A percentile compares a stretch with the other conserved stretches of the same genome.
These are phyloP conservation scores for Megalopta genalis DNA, from an alignment of 1,140 invertebrate genomes.

Conservation along the genomic window DNA sequence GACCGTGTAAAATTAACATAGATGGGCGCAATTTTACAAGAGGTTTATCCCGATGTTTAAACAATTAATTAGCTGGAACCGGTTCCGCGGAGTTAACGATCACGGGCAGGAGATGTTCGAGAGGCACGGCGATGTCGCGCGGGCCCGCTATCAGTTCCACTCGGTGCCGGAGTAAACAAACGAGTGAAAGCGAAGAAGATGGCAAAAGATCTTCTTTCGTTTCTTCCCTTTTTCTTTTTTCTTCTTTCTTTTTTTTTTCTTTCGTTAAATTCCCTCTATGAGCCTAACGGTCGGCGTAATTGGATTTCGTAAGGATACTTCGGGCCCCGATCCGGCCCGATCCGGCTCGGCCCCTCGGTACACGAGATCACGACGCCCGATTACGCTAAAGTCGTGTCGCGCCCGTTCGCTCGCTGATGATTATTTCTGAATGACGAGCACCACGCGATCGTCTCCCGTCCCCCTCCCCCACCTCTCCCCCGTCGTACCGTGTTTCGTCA, in stretches of 20 bases:
- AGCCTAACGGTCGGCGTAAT: conserved; percentile 29
- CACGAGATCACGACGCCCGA: conserved; percentile 10
- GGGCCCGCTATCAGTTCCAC: neutral
- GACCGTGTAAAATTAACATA: neutral
- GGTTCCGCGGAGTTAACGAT: neutral
- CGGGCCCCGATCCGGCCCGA: neutral
- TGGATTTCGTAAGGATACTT: conserved; percentile 22
- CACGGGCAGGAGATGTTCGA: neutral
- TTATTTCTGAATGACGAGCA: conserved; percentile 18
- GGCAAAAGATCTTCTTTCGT: neutral
- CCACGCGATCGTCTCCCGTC: neutral
- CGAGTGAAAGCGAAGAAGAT: conserved; percentile 23
- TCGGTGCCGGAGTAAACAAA: neutral
- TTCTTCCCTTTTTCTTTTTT: neutral
- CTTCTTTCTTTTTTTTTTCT: neutral
- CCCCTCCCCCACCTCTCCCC: no score
- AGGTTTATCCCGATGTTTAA: no score
- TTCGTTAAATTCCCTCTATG: conserved; percentile 19
- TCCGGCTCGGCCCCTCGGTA: neutral
- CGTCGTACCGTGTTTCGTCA: no score
- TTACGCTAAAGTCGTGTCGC: conserved; percentile 28
- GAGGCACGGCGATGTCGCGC: neutral
- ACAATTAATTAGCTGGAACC: no score
- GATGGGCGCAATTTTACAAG: no score
- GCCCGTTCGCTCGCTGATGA: neutral